phyloP scores from a whole-genome alignment of 2,113 vertebrate species.

The Psittacula cyanocephala region DNA sequence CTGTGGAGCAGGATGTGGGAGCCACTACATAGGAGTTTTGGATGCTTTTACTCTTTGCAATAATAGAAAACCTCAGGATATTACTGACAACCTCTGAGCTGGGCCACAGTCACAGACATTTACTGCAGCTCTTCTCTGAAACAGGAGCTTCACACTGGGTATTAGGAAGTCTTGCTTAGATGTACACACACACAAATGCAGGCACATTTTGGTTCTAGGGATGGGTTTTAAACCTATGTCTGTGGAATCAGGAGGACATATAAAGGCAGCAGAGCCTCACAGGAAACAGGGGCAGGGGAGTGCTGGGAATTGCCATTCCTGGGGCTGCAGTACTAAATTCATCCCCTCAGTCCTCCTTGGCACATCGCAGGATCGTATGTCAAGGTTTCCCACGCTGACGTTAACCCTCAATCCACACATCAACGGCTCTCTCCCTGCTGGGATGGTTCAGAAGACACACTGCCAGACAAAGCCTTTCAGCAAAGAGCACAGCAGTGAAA shows the following conservation, averaged over 20 bases:
- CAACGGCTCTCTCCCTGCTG: background rate
- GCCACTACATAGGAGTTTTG: fast-evolving
- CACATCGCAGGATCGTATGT: background rate
- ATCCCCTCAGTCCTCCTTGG: background rate
- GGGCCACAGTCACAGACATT: background rate
- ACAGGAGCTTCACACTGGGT: background rate
- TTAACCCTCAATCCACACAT: background rate
- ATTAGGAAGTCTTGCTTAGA: background rate
- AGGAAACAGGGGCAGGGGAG: background rate
- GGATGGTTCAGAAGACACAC: background rate
- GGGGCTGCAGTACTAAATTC: background rate
- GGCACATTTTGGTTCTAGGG: background rate
- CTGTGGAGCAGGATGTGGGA: background rate
- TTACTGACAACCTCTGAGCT: background rate
- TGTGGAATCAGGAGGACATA: background rate
- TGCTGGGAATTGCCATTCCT: background rate
- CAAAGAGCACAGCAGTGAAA: background rate
- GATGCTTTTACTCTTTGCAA: background rate
- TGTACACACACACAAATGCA: background rate
- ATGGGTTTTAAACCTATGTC: background rate
- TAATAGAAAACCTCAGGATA: background rate
- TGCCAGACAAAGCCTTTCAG: background rate
- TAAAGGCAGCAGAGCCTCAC: background rate
- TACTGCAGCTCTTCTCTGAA: background rate
- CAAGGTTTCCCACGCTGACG: background rate